Evolutionary conservation across 2,797 vertebrate species (phyloP).

Genomic region (Melanotaenia trifasciata): DNA sequence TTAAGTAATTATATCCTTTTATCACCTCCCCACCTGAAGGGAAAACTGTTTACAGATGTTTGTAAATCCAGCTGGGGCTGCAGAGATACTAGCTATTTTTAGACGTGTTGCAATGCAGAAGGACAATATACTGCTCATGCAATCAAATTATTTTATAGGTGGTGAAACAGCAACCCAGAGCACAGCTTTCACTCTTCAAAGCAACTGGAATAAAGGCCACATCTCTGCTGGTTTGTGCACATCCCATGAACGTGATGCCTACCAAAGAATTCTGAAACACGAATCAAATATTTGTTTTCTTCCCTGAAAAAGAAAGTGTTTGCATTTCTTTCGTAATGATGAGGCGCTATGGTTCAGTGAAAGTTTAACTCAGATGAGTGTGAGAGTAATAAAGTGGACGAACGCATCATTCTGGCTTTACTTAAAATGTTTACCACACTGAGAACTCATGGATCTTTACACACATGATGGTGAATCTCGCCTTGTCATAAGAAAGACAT

Average conservation of each 20-base stretch:
- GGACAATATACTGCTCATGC: background rate
- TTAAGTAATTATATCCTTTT: background rate
- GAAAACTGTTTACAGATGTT: slow-evolving; percentile 17
- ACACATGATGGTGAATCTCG: background rate
- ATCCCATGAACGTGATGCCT: background rate
- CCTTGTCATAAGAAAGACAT: background rate
- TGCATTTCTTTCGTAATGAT: background rate
- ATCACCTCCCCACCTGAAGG: background rate
- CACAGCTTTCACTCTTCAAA: background rate
- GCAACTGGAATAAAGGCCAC: background rate
- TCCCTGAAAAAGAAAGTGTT: background rate
- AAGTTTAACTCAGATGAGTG: background rate
- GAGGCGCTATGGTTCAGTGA: background rate
- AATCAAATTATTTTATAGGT: background rate
- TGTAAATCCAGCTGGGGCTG: slow-evolving; percentile 30
- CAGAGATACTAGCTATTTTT: slow-evolving; percentile 10
- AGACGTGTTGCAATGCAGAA: background rate
- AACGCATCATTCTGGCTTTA: no score
- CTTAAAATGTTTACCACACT: background rate
- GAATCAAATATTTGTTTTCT: background rate
- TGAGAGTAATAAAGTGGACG: background rate
- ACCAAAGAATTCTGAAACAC: background rate
- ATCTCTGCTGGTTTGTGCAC: background rate
- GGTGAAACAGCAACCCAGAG: background rate
- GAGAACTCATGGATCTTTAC: background rate